Base-by-base conservation (phyloP, 2,888 invertebrate genomes). In the Sarcophaga rosellei region DNA sequence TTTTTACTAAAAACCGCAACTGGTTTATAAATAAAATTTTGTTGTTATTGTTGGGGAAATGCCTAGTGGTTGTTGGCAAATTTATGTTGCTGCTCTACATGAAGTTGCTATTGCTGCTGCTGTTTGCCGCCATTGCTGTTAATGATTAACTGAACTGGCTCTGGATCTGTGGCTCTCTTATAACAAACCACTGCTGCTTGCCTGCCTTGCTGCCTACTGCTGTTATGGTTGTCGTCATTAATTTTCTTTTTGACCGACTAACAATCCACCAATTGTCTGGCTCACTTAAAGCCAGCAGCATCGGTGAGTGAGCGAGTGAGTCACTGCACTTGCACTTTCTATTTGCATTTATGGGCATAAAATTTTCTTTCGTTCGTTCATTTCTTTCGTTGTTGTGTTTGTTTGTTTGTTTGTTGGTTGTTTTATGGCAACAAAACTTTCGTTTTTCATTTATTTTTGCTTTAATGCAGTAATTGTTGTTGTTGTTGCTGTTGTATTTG, bases 261-360 rank as follows among this genome's bases (percentile, higher is more conserved):
- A 86, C 78, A 75, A 81, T 59, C 17, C 68, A 65, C 80, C 35
- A 74, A 70, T 25, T 57, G 35, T 44, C 61, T 47, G 35, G n/a
- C 45, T 35, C 72, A 20, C 35, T 35, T 8, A 35, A 35, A 6
- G 35, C 6, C 35, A 35, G 25, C 35, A 35, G 6, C 35, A 25
- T 25, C 25, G 25, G 15, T 47, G 3, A 47, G 53, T 17, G 53
- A 53, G 53, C 3, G 66, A 81, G 86, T 81, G 81, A 78, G 88
- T 84, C 90, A 90, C 90, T 92, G 92, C 92, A 92, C 92, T 92
- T 92, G 92, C 92, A 92, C 92, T 92, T 92, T 92, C 92, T 92
- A 91, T 92, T 92, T 92, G 90, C 90, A 91, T 91, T 86, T 91
- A 91, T 91, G 91, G 91, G 90, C 78, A 84, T 86, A 61, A 72